Evolutionary conservation across 1,140 invertebrate genomes (phyloP), one percentile per base, ranked within the genome.

Genomic region (Leptonema lineaticorne): DNA sequence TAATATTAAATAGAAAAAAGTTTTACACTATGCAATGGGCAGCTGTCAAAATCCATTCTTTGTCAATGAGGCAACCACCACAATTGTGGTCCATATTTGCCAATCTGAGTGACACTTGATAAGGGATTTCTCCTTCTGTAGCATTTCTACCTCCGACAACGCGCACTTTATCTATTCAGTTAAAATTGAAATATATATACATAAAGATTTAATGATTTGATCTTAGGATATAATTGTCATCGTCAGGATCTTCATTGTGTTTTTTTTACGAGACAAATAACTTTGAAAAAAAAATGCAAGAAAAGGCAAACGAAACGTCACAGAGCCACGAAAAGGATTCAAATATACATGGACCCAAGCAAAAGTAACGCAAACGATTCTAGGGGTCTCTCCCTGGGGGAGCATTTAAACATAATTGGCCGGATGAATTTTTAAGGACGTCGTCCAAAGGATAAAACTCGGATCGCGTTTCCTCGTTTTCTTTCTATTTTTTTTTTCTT

Each of bases 391-490:
- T 53, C 46, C 63, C 63, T 41, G 26, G 29, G 63, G 63, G 45
- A 48, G 45, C 41, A 46, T 64, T 64, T 50, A 64, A 64, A 28
- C 63, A 64, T 64, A 64, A 64, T 64, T 64, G 63, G 63, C 41
- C 28, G 41, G 63, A 64, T 30, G 45, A 53, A 50, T 64, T 64
- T 64, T 64, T 50, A 48, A 64, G 28, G 37, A 29, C 20, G 28
- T 48, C 37, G 63, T 50, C 63, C 37, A 64, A 53, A 50, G 26
- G 37, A 64, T 50, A 16, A 27, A 24, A 50, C 45, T 50, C 48
- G 63, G 37, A n/a, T n/a, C n/a, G n/a, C n/a, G n/a, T n/a, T n/a
- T n/a, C n/a, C n/a, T n/a, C n/a, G n/a, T n/a, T n/a, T n/a, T n/a
- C n/a, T n/a, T n/a, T n/a, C n/a, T n/a, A n/a, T n/a, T n/a, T n/a